These are phyloP conservation scores for Pinna nobilis DNA, from an alignment of 1,140 invertebrate genomes.

Conservation along the genomic window DNA sequence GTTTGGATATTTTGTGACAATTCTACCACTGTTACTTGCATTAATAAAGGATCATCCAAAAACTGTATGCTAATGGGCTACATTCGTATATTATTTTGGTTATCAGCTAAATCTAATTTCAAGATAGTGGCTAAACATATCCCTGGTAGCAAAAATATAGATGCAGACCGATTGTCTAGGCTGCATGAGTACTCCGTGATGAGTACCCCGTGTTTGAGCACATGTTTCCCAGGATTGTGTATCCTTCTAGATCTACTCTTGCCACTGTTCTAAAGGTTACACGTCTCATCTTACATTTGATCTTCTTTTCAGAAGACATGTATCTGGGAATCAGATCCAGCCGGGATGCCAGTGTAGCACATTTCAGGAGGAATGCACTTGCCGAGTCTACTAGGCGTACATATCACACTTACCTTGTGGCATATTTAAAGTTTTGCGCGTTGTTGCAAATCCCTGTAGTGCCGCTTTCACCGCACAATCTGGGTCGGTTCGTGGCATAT, in stretches of 20 bases:
- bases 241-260: neutral
- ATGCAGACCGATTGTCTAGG: conserved; percentile 7
- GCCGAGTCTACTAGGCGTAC: neutral
- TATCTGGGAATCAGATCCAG: neutral
- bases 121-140: conserved; percentile 16
- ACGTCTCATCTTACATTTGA: neutral
- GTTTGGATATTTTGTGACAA: conserved; percentile 20
- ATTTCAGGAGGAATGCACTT: neutral
- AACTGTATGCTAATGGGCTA: neutral
- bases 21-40: conserved; percentile 5
- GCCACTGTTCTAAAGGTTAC: neutral
- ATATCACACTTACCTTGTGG: neutral
- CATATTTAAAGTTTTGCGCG: neutral
- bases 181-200: neutral
- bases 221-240: neutral
- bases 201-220: neutral
- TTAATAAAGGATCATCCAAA: conserved; percentile 16
- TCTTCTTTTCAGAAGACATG: conserved; percentile 18
- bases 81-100: conserved; percentile 18
- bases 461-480: neutral
- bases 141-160: conserved; percentile 1
- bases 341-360: neutral
- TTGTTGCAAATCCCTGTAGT: conserved; percentile 10
- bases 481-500: conserved; percentile 11
- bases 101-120: conserved; percentile 24